Percentiles rank a stretch among this genome's conserved stretches.
Evolutionary conservation across 2,797 vertebrate species (phyloP).

Genomic region (Geotrypetes seraphini): DNA sequence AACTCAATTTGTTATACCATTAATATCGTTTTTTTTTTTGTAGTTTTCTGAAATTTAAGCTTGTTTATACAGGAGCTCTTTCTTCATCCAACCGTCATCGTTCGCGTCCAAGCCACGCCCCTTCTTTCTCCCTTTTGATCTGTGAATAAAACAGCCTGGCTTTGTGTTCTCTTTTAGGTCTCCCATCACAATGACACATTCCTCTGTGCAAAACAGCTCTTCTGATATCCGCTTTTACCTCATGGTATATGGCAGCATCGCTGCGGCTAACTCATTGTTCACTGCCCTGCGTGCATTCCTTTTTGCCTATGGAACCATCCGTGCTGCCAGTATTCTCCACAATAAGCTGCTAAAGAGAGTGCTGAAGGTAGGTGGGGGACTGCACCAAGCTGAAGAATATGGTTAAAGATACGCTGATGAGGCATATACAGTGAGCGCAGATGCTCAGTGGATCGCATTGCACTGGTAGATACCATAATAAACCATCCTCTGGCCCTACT

Average conservation of each 20-base stretch:
- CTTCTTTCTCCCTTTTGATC: too few species aligned
- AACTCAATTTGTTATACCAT: too few species aligned
- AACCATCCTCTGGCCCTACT: too few species aligned
- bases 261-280: slow-evolving; percentile 74
- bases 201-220: slow-evolving; percentile 33
- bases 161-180: slow-evolving; percentile 37
- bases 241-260: slow-evolving; percentile 72
- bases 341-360: slow-evolving; percentile 60
- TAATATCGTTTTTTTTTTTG: too few species aligned
- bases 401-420: neutral
- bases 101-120: too few species aligned
- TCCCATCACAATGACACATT: slow-evolving; percentile 18
- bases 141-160: too few species aligned
- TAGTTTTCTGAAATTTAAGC: too few species aligned
- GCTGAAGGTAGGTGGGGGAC: slow-evolving; percentile 60
- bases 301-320: slow-evolving; percentile 75
- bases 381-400: neutral
- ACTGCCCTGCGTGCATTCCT: slow-evolving; percentile 76
- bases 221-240: slow-evolving; percentile 76
- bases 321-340: slow-evolving; percentile 71
- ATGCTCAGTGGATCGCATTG: neutral
- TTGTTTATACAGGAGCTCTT: too few species aligned
- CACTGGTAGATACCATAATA: too few species aligned
- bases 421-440: neutral
- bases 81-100: too few species aligned